Percentiles rank a stretch among this genome's conserved stretches.
Conservation (phyloP, 2,113 vertebrate species). For the rat (Rattus norvegicus) region GRCr8 NC_086021.1:73389001-73389500, state of each 20-base stretch:
- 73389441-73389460: not conserved
- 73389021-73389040: not conserved
- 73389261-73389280: not conserved
- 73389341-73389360: not conserved
- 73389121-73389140: not conserved
- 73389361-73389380: constrained; percentile 7
- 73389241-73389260: not conserved
- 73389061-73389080: not conserved
- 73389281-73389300: not conserved
- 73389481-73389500: not conserved
- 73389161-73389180: not conserved
- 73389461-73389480: not conserved
- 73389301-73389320: not conserved
- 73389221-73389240: not conserved
- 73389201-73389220: not conserved
- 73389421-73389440: constrained; percentile 40
- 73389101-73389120: not conserved
- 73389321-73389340: not conserved
- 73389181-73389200: not conserved
- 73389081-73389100: not conserved
- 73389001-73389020: not conserved
- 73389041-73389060: not conserved
- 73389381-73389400: constrained; percentile 12
- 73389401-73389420: constrained; percentile 50
- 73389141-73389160: not conserved